Percentiles rank a stretch among this genome's conserved stretches.
These are phyloP conservation scores for Habroteleia sp. DNA, from an alignment of 2,888 invertebrate genomes.

Conservation along the genomic window DNA sequence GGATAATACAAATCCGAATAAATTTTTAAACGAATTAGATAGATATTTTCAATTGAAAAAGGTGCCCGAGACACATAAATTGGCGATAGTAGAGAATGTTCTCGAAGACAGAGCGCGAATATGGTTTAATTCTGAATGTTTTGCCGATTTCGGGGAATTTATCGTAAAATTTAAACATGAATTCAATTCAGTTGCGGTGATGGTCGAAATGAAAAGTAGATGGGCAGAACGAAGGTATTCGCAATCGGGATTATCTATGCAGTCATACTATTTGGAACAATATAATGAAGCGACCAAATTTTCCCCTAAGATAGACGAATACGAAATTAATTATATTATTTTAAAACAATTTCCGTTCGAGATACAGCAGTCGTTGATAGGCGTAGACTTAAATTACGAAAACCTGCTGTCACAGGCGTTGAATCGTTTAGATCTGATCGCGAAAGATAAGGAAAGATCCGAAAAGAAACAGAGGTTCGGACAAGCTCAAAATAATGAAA, in stretches of 20 bases:
- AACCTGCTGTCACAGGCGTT: conserved; percentile 2
- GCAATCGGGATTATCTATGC: conserved; percentile 7
- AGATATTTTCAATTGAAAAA: too few relatives aligned
- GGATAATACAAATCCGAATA: too few relatives aligned
- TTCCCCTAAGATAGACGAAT: conserved; percentile 1
- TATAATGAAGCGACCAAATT: conserved; percentile 4
- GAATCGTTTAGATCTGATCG: conserved; percentile 14
- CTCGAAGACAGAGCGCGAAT: too few relatives aligned
- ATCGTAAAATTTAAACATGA: not conserved
- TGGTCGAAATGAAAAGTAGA: conserved; percentile 32
- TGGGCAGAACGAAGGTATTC: conserved; percentile 23
- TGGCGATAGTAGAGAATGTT: too few relatives aligned
- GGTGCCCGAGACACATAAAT: too few relatives aligned
- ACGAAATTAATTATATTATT: conserved; percentile 22
- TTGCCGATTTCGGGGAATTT: too few relatives aligned
- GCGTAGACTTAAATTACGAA: conserved; percentile 4
- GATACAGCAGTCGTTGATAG: conserved; percentile 7
- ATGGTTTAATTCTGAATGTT: too few relatives aligned
- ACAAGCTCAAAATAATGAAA: too few relatives aligned
- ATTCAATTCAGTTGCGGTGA: conserved; percentile 26
- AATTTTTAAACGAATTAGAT: too few relatives aligned
- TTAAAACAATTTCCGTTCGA: conserved; percentile 25
- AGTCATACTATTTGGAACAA: conserved; percentile 35
- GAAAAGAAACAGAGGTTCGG: conserved; percentile 4
- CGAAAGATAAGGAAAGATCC: conserved; percentile 4